Evolutionary conservation across 2,113 vertebrate genomes (phyloP), one percentile per base, ranked within the genome.

Genomic region (Zosterops pallidus): DNA sequence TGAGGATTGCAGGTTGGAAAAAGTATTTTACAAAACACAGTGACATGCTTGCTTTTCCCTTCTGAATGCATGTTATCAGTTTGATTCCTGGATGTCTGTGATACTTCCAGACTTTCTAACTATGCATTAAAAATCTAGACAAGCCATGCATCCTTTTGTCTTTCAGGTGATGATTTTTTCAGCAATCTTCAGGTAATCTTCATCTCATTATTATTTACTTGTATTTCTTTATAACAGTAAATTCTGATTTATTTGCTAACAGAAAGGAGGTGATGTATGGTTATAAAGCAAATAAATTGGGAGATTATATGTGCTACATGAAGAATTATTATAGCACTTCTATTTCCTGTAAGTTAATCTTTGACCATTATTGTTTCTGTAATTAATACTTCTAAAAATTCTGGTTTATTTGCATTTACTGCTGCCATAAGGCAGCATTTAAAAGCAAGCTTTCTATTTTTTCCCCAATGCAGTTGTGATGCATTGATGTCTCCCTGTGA

Each of bases 201-300:
- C 0, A 53, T 65, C 23, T 56, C 35, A 37, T 67, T 68, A 50
- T 83, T 87, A 49, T 80, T 94, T 92, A 86, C 28, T 64, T 31
- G 44, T 52, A 88, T 63, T 44, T 37, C 50, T 77, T 68, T 83
- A 86, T 83, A 86, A 64, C 23, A 83, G 52, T 64, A 83, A 88
- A 70, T 59, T 85, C 23, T 79, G 82, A 37, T 69, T 85, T 87
- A 59, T 83, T 88, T 87, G 31, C 47, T 74, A 80, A 63, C 42
- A 78, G 71, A 90, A 90, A 90, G 49, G 49, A 37, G 56, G 42
- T 80, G 47, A 70, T 83, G 13, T 25, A 68, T 12, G 9, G 29
- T 82, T 85, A 69, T n/a, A 81, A 91, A 37, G 11, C 29, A 92
- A 64, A 63, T 37, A 87, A 28, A 5, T 16, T 85, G 39, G n/a